phyloP scores from a whole-genome alignment of 2,888 invertebrate species.

The Pristionchus entomophagus region DNA sequence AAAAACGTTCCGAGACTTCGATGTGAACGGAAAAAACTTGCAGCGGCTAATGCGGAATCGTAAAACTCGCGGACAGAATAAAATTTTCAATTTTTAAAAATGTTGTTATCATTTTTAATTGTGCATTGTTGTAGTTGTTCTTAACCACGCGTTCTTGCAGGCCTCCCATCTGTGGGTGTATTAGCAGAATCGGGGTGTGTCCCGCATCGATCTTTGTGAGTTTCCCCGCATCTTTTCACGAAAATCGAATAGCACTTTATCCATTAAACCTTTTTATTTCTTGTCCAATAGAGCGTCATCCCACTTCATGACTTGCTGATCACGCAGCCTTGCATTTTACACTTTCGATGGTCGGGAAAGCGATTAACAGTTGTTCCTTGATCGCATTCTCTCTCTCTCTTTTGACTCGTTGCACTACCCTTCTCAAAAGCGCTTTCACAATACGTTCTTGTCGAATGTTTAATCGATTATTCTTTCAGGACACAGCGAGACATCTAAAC shows the following conservation, averaged over 20 bases:
- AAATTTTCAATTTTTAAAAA: too few relatives aligned
- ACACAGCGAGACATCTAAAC: not conserved
- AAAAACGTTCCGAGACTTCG: not conserved
- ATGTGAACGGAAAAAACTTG: too few relatives aligned
- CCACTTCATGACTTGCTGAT: not conserved
- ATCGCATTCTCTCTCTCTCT: not conserved
- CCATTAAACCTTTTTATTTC: constrained; percentile 11
- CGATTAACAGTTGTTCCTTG: constrained; percentile 32
- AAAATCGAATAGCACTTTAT: constrained; percentile 1
- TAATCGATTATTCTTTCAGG: not conserved
- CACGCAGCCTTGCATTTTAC: not conserved
- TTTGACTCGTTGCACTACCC: not conserved
- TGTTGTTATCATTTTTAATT: too few relatives aligned
- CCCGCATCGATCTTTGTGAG: constrained; percentile 16
- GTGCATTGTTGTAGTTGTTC: not conserved
- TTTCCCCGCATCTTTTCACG: not conserved
- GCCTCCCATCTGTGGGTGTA: constrained; percentile 31
- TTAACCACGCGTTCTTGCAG: too few relatives aligned
- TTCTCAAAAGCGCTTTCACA: not conserved
- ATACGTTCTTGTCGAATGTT: not conserved
- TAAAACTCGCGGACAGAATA: too few relatives aligned
- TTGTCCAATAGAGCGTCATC: not conserved
- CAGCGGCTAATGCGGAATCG: too few relatives aligned
- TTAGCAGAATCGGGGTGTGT: constrained; percentile 13
- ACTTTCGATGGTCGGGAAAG: not conserved